Base-by-base conservation (phyloP, 2,888 invertebrate genomes). In the Xestia c-nigrum region DNA sequence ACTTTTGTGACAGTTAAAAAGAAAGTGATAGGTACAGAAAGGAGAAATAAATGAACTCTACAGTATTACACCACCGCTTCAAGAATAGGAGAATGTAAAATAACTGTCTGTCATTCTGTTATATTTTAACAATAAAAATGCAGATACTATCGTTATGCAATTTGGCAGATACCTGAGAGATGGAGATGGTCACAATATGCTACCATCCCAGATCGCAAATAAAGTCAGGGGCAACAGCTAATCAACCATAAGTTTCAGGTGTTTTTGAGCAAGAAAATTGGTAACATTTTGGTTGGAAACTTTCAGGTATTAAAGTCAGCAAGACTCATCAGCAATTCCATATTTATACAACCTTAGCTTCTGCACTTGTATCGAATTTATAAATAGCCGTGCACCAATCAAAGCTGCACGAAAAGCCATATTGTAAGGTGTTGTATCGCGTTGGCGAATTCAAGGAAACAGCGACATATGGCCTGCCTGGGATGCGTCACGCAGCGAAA, bases 401-500 rank as follows among this genome's bases (percentile, higher is more conserved):
- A 78, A 89, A 88, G 86, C 78, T 84, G 86, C 72, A 78, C 73
- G 61, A 81, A 84, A 77, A 50, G 82, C 69, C 78, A 88, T 84
- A 81, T 76, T 85, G 86, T 87, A 80, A 86, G 85, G 74, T 85
- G 88, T 85, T 76, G 77, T 89, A 89, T 85, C 73, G 91, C 90
- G 93, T 94, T 93, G 93, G 93, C 91, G 92, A 92, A 92, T 95
- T 95, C 96, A 94, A 95, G 94, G 95, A 95, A 96, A 95, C 91
- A 75, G 88, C 93, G 94, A 94, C 96, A 95, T 94, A 94, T 95
- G 96, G 95, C 92, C 74, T 75, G 84, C 92, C 76, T 76, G 84
- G 86, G 92, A 94, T 95, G 94, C 94, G 95, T 96, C 95, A 96
- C 91, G 86, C 84, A 74, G 83, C 85, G 80, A 83, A 71, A 61